Conservation (phyloP, 2,113 vertebrate species). For the Nanorana parkeri region DNA sequence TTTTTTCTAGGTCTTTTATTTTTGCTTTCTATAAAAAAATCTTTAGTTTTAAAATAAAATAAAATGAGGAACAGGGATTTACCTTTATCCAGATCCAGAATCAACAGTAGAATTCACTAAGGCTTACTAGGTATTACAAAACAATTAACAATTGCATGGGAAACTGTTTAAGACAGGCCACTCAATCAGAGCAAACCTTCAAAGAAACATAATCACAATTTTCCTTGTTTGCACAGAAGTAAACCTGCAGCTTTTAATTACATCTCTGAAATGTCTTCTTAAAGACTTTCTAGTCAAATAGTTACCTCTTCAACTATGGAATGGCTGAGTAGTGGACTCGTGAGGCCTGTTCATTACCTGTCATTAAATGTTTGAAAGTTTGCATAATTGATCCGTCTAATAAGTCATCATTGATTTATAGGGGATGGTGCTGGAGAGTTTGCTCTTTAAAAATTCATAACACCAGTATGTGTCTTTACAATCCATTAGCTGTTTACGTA, state of each 20-base stretch:
- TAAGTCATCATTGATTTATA: constrained; percentile 99
- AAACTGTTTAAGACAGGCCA: constrained; percentile 43
- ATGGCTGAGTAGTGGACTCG: constrained; percentile 73
- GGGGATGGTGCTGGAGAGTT: constrained; percentile 85
- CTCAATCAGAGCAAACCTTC: constrained; percentile 41
- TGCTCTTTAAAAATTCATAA: constrained; percentile 99
- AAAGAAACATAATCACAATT: constrained; percentile 55
- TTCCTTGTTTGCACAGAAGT: constrained; percentile 59
- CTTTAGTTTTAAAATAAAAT: too few species aligned
- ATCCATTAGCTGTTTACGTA: constrained; percentile 97
- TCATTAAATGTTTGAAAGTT: constrained; percentile 99
- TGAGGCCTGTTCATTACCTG: constrained; percentile 94
- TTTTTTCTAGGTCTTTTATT: too few species aligned
- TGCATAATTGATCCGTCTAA: constrained; percentile 99
- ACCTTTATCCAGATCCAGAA: background rate
- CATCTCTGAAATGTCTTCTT: constrained; percentile 64
- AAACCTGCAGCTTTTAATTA: constrained; percentile 66
- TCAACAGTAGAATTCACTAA: background rate
- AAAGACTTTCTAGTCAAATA: constrained; percentile 70
- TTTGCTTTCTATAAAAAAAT: too few species aligned
- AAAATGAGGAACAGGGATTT: background rate
- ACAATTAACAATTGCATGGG: constrained; percentile 16
- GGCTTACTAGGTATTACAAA: constrained; percentile 4
- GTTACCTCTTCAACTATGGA: constrained; percentile 71
- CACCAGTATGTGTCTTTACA: constrained; percentile 89